Base-by-base conservation (phyloP, 92 coral and sea anemone genomes). In the Zoanthus sociatus region DNA sequence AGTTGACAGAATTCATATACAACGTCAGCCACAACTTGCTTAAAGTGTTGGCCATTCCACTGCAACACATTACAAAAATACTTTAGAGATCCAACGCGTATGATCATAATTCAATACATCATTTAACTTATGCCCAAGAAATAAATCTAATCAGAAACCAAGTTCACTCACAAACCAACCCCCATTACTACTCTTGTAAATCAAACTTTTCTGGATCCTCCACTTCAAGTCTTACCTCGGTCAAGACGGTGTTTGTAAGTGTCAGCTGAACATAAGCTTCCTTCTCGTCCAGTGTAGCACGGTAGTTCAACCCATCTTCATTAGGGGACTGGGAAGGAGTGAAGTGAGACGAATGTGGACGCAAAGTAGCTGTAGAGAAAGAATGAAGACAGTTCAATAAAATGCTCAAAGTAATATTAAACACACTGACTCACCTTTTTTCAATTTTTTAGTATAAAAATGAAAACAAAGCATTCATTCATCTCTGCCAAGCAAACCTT, bases 181-280 rank as follows among this genome's bases (percentile, higher is more conserved):
- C 30, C 30, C 69, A 16, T 20, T n/a, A 16, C 30, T 46, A 76
- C 12, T 26, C 48, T 5, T 17, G 9, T 26, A 4, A 71, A 10
- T n/a, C 5, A 63, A 17, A 10, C 4, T 63, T 63, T 58, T 5
- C 64, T 58, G 15, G 30, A 63, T 20, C 69, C 8, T 17, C 5
- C 26, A 3, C 7, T 53, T 10, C 15, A n/a, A 7, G 3, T 42
- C 85, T 47, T 81, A 81, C 85, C 75, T 81, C 85, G 2, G 61
- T 30, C 66, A 81, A 8, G 10, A 67, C 45, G 48, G 85, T 64
- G 10, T 13, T 73, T 45, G 16, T 47, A 12, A 81, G 7, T 13
- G 85, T 81, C 63, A 81, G 42, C 13, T 66, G 75, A 1, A 81
- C 85, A 26, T 47, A 81, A n/a, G 85, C 85, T 37, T 81, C 45